A percentile compares a stretch with the other conserved stretches of the same genome.
Evolutionary conservation across 1,140 invertebrate species (phyloP).

Genomic region (Cydia amplana): DNA sequence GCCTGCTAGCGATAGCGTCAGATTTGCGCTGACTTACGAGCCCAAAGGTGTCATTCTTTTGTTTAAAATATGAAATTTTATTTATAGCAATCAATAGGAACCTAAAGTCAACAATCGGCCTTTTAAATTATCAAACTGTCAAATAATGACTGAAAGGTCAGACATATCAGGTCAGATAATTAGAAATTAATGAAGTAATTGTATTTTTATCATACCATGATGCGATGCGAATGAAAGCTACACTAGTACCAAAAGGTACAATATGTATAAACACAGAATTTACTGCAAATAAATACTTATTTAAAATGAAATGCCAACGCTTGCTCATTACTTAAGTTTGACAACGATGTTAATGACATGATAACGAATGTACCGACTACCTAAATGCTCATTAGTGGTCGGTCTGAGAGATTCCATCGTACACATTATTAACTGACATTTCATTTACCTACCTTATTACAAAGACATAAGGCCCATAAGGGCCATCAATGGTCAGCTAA

Average conservation of each 20-base stretch:
- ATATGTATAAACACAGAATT: no score
- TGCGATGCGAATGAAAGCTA: not conserved
- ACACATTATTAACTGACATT: no score
- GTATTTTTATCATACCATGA: not conserved
- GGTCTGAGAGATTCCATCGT: not conserved
- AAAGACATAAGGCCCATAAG: no score
- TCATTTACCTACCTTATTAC: no score
- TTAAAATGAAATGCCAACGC: not conserved
- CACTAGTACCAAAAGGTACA: no score
- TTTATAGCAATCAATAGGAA: no score
- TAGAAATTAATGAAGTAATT: not conserved
- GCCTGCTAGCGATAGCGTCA: no score
- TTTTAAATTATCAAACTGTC: constrained; percentile 1
- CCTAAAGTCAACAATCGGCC: not conserved
- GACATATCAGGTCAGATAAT: not conserved
- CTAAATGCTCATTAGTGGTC: not conserved
- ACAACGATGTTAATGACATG: not conserved
- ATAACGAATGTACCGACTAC: not conserved
- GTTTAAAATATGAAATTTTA: no score
- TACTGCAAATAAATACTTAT: not conserved
- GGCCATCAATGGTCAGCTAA: no score
- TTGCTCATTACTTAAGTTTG: not conserved
- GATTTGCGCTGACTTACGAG: no score
- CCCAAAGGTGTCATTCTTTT: no score
- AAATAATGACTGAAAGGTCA: not conserved